Conservation (phyloP, 2,113 vertebrate genomes). For the Cheilinus undulatus region DNA sequence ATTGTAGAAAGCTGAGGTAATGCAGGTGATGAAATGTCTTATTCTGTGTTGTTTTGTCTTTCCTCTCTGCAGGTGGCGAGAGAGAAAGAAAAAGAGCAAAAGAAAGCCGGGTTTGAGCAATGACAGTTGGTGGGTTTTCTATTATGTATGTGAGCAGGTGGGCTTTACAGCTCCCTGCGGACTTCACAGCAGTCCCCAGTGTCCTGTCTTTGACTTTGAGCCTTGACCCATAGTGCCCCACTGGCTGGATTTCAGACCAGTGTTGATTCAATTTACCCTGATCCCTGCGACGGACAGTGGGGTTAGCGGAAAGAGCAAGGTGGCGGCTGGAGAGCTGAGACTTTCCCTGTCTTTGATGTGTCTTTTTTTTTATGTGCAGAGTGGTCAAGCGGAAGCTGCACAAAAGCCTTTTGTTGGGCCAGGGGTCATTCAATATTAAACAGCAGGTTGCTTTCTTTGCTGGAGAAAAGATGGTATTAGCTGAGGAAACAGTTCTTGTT, state of each 20-base stretch:
- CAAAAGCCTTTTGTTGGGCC: conserved; percentile 65
- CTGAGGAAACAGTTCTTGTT: background rate
- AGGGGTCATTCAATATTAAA: conserved; percentile 74
- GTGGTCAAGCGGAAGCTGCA: conserved; percentile 61
- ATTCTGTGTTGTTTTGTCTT: conserved; percentile 16
- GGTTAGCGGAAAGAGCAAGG: conserved; percentile 41
- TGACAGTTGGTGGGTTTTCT: conserved; percentile 64
- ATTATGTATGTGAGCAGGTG: conserved; percentile 74
- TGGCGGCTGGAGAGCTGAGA: conserved; percentile 8
- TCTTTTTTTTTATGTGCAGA: conserved; percentile 42
- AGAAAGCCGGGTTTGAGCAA: background rate
- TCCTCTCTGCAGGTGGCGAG: background rate
- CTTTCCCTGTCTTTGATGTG: conserved; percentile 39
- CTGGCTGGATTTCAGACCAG: conserved; percentile 13
- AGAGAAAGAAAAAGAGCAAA: background rate
- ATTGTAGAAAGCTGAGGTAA: conserved; percentile 1
- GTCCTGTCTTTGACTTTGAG: conserved; percentile 57
- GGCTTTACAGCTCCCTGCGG: conserved; percentile 29
- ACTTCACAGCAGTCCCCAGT: conserved; percentile 45
- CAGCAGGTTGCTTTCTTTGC: conserved; percentile 35
- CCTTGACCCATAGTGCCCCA: conserved; percentile 53
- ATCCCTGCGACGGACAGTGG: conserved; percentile 28
- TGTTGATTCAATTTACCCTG: conserved; percentile 28
- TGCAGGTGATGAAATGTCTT: background rate
- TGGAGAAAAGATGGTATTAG: conserved; percentile 13